phyloP scores from a whole-genome alignment of 2,888 invertebrate genomes.

The Gordius sp. region DNA sequence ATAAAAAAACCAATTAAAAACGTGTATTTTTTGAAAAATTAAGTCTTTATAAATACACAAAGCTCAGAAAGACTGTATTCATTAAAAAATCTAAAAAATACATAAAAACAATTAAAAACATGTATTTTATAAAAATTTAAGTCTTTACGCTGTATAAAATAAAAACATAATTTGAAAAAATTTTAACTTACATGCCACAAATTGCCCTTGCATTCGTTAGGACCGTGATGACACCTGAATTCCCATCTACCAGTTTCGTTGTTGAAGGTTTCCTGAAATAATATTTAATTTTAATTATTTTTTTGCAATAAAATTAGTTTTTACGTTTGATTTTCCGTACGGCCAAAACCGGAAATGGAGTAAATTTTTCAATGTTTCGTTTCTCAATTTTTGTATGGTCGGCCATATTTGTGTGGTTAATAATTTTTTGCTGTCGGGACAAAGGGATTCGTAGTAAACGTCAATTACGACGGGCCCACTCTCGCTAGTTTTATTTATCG shows the following conservation, averaged over 20 bases:
- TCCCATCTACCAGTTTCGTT: background rate
- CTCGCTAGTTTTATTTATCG: too few relatives aligned
- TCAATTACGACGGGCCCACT: too few relatives aligned
- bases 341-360: background rate
- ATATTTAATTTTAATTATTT: background rate
- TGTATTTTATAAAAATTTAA: too few relatives aligned
- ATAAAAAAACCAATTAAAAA: too few relatives aligned
- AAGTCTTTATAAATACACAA: too few relatives aligned
- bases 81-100: too few relatives aligned
- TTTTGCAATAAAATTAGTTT: background rate
- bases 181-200: background rate
- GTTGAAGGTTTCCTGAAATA: background rate
- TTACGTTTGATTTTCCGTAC: background rate
- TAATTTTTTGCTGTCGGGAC: background rate
- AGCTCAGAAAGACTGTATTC: too few relatives aligned
- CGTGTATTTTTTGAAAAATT: too few relatives aligned
- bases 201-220: background rate
- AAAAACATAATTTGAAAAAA: too few relatives aligned
- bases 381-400: background rate
- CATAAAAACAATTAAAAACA: too few relatives aligned
- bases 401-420: background rate
- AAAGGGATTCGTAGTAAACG: background rate
- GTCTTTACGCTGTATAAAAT: too few relatives aligned
- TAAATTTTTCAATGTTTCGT: background rate
- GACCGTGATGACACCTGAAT: conserved; percentile 9